phyloP scores from a whole-genome alignment of 2,888 invertebrate genomes.

The Odontocerum albicorne region DNA sequence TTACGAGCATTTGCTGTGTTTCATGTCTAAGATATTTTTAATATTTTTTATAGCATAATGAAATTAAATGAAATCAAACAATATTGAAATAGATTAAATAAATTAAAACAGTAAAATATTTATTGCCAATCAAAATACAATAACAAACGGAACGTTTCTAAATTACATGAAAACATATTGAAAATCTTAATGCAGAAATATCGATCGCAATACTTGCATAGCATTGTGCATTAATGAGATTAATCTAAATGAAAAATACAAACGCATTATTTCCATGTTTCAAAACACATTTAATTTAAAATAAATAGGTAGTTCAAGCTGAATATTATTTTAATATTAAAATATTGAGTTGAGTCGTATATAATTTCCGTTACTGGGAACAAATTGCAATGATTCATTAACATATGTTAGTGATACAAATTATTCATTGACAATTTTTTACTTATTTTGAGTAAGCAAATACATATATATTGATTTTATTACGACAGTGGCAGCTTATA shows the following conservation, averaged over 20 bases:
- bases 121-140: conserved; percentile 5
- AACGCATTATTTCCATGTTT: conserved; percentile 4
- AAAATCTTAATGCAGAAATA: not conserved
- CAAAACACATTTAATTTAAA: conserved; percentile 2
- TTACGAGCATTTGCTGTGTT: no score
- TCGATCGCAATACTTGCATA: conserved; percentile 4
- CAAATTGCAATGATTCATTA: no score
- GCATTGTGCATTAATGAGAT: conserved; percentile 7
- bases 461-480: no score
- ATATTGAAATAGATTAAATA: conserved; percentile 5
- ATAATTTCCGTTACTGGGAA: no score
- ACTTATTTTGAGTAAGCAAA: no score
- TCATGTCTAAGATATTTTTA: no score
- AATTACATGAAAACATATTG: conserved; percentile 1
- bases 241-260: conserved; percentile 2
- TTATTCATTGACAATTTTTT: no score
- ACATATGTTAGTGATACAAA: no score
- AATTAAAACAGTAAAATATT: conserved; percentile 10
- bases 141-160: conserved; percentile 16
- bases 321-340: no score
- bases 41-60: not conserved
- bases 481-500: no score
- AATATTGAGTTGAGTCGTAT: no score
- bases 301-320: no score
- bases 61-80: not conserved